Evolutionary conservation across 2,888 invertebrate species (phyloP).

Genomic region (Drosophila peninsularis): DNA sequence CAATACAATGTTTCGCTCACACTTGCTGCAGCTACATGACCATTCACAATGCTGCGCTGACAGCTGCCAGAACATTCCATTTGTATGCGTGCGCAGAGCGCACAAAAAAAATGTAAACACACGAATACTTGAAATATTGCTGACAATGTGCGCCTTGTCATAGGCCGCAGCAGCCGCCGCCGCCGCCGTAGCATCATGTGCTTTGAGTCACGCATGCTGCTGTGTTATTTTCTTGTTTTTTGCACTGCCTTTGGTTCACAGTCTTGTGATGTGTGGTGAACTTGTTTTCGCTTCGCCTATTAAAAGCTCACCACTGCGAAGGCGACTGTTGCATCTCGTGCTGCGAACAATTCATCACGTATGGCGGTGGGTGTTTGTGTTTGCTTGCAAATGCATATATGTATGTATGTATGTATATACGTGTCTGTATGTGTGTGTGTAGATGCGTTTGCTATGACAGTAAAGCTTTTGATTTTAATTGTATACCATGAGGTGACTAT

Average conservation of each 20-base stretch:
- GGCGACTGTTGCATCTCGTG: conserved; percentile 65
- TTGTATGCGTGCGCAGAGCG: conserved; percentile 41
- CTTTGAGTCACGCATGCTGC: conserved; percentile 64
- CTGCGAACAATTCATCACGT: conserved; percentile 52
- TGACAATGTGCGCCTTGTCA: conserved; percentile 24
- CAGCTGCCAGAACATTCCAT: conserved; percentile 70
- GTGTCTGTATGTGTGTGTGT: neutral
- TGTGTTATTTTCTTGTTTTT: conserved; percentile 7
- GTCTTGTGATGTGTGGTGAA: conserved; percentile 52
- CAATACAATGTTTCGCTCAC: conserved; percentile 29
- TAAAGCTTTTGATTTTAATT: conserved; percentile 40
- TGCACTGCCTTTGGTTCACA: neutral
- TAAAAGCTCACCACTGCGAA: conserved; percentile 40
- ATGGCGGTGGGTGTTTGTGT: conserved; percentile 23
- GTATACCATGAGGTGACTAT: conserved; percentile 34
- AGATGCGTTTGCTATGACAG: conserved; percentile 5
- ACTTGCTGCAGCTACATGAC: conserved; percentile 44
- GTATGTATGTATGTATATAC: neutral
- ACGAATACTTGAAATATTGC: conserved; percentile 36
- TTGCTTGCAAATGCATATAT: neutral
- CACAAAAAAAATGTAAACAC: conserved; percentile 47
- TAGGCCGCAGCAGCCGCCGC: conserved; percentile 17
- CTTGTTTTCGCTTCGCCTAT: conserved; percentile 21
- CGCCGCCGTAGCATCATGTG: conserved; percentile 57
- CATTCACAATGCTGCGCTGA: conserved; percentile 74